These are phyloP conservation scores for Atta texana DNA, from an alignment of 1,140 invertebrate species.

Conservation along the genomic window DNA sequence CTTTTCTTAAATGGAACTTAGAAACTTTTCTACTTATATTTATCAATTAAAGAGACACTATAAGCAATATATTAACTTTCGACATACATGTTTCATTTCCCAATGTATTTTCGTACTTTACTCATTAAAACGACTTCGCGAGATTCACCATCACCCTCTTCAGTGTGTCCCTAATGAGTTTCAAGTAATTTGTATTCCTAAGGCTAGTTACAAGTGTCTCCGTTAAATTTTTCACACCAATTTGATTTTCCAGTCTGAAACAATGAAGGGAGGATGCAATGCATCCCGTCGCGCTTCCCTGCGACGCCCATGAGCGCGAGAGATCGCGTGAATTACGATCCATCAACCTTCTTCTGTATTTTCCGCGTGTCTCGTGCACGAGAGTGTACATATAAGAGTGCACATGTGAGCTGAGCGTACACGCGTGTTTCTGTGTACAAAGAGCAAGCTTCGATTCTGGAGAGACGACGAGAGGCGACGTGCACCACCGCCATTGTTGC, in stretches of 20 bases:
- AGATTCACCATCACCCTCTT: background rate
- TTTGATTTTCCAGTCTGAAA: background rate
- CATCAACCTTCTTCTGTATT: conserved; percentile 44
- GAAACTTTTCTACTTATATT: background rate
- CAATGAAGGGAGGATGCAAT: background rate
- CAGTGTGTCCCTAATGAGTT: conserved; percentile 4
- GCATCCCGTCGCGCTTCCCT: background rate
- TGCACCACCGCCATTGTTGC: conserved; percentile 71
- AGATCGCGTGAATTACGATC: conserved; percentile 50
- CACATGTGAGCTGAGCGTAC: conserved; percentile 55
- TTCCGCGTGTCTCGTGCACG: conserved; percentile 10
- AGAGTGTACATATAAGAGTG: background rate
- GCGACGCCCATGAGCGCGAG: conserved; percentile 22
- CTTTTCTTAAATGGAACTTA: background rate
- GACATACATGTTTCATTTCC: background rate
- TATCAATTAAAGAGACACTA: conserved; percentile 17
- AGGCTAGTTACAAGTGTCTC: background rate
- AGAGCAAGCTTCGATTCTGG: conserved; percentile 78
- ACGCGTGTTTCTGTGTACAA: conserved; percentile 73
- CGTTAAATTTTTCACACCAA: background rate
- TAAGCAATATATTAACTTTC: background rate
- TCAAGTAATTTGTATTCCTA: background rate
- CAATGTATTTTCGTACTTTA: background rate
- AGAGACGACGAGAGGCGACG: conserved; percentile 38
- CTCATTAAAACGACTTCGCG: background rate